Percentiles rank a stretch among this genome's conserved stretches.
Evolutionary conservation across 30 jellyfish, hydroid and myxozoan species (phyloP).

Genomic region (Aurelia sp.): DNA sequence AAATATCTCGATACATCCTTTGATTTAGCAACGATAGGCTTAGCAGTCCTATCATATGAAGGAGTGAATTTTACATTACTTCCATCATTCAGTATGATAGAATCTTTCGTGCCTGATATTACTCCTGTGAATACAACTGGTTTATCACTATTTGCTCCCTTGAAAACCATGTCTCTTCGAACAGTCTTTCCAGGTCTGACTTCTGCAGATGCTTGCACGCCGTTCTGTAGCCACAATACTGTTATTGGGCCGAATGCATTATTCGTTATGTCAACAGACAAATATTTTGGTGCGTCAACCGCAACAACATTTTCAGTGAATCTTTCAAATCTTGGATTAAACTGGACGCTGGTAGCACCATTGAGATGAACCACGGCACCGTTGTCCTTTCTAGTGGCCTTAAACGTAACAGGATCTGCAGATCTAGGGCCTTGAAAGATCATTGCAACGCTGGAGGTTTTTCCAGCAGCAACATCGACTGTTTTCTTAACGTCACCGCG

Average conservation of each 20-base stretch:
- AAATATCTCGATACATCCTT: background rate
- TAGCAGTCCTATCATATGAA: conserved; percentile 1
- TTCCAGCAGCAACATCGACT: background rate
- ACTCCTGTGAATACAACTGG: background rate
- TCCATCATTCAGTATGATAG: background rate
- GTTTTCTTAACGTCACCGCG: background rate
- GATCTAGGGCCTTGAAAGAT: background rate
- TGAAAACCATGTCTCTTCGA: background rate
- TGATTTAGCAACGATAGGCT: background rate
- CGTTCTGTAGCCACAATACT: background rate
- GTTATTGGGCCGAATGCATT: background rate
- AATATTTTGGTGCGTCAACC: background rate
- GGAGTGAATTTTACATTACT: background rate
- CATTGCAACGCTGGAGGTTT: background rate
- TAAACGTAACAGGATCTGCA: background rate
- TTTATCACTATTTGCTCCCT: conserved; percentile 12
- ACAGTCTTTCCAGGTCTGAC: background rate
- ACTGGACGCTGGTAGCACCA: conserved; percentile 3
- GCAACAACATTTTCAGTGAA: background rate
- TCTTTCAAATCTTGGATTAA: background rate
- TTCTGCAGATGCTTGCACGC: background rate
- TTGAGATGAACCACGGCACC: background rate
- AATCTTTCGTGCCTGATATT: background rate
- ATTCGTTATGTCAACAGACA: conserved; percentile 20
- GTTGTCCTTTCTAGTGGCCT: background rate